These are phyloP conservation scores for Anticlea derivata DNA, from an alignment of 2,888 invertebrate species.

Conservation along the genomic window DNA sequence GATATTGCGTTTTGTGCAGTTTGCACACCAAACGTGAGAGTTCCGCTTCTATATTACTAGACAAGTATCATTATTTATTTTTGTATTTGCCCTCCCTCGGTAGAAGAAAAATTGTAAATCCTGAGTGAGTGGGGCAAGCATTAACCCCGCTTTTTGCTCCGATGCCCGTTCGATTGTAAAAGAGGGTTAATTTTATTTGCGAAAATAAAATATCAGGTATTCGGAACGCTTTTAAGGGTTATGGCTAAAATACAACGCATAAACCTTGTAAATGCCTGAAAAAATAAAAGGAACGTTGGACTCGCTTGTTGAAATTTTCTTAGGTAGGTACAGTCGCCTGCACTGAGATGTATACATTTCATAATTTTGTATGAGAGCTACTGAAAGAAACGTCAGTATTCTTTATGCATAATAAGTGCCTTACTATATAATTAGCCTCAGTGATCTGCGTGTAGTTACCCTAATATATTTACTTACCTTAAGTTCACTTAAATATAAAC, in stretches of 20 bases:
- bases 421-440: too few species aligned
- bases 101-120: conserved; percentile 33
- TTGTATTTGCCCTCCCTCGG: conserved; percentile 10
- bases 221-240: conserved; percentile 16
- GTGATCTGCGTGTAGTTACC: too few species aligned
- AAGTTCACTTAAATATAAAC: too few species aligned
- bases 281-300: conserved; percentile 14
- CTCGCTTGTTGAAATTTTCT: background rate
- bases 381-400: too few species aligned
- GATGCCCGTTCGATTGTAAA: conserved; percentile 33
- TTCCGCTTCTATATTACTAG: conserved; percentile 1
- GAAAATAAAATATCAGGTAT: conserved; percentile 22
- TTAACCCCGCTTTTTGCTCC: conserved; percentile 28
- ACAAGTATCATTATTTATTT: conserved; percentile 1
- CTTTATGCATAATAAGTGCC: too few species aligned
- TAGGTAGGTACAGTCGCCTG: too few species aligned
- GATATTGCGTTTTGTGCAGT: too few species aligned
- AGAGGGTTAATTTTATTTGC: conserved; percentile 34
- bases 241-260: conserved; percentile 15
- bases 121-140: conserved; percentile 27
- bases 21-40: too few species aligned
- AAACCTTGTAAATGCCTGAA: conserved; percentile 9
- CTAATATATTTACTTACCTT: too few species aligned
- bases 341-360: too few species aligned
- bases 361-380: too few species aligned